Conservation (phyloP, 2,113 vertebrate species). For the Gobius niger region DNA sequence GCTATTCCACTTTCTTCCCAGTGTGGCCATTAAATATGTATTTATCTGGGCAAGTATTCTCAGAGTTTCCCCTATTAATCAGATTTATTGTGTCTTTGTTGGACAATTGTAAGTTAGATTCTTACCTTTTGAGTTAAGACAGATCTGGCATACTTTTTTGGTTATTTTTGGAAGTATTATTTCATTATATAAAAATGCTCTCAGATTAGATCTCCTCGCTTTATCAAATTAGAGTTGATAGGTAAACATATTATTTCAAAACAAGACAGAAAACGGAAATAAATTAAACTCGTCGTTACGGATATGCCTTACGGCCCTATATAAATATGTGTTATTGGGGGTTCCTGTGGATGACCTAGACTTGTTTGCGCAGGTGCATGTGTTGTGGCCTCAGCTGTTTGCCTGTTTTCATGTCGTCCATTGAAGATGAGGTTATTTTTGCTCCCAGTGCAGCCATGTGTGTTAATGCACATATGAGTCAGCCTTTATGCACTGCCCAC, state of each 20-base stretch:
- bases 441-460: slow-evolving; percentile 64
- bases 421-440: slow-evolving; percentile 45
- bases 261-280: no score
- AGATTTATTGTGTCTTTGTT: no score
- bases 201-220: neutral
- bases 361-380: slow-evolving; percentile 12
- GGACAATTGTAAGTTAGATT: neutral
- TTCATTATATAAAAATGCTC: neutral
- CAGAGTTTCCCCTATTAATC: neutral
- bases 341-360: neutral
- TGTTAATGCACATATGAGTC: slow-evolving; percentile 69
- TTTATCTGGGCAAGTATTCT: neutral
- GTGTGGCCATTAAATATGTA: neutral
- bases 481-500: slow-evolving; percentile 64
- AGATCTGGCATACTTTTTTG: neutral
- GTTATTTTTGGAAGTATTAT: neutral
- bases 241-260: neutral
- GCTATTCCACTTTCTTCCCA: neutral
- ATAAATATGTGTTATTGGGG: neutral
- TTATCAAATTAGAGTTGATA: neutral
- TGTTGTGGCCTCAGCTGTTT: slow-evolving; percentile 21
- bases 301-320: neutral
- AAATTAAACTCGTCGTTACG: no score
- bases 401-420: slow-evolving; percentile 16
- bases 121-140: neutral